Evolutionary conservation across 2,113 vertebrate species (phyloP).

Genomic region (Trichomycterus rosablanca): DNA sequence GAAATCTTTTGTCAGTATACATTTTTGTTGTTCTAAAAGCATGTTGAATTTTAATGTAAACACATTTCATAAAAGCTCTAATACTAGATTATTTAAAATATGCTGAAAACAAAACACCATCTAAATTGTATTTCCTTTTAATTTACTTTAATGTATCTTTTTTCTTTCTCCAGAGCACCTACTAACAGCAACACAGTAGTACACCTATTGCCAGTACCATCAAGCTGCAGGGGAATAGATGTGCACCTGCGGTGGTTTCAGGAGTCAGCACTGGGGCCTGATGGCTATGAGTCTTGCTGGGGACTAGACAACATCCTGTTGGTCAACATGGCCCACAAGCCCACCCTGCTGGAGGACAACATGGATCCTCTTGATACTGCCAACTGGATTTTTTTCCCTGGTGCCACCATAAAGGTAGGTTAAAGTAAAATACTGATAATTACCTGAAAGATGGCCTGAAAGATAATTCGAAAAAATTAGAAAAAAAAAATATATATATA

Average conservation of each 20-base stretch:
- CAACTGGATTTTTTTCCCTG: conserved; percentile 98
- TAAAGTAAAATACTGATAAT: not conserved
- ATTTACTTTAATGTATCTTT: not conserved
- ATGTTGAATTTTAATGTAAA: too few relatives aligned
- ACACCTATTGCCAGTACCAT: conserved; percentile 86
- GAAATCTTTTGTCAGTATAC: too few relatives aligned
- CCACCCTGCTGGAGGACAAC: conserved; percentile 84
- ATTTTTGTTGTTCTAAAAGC: too few relatives aligned
- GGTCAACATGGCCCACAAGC: conserved; percentile 84
- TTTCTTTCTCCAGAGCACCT: conserved; percentile 75
- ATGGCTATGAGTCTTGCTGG: conserved; percentile 96
- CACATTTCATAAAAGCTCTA: too few relatives aligned
- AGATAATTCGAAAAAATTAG: too few relatives aligned
- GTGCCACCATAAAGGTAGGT: conserved; percentile 89
- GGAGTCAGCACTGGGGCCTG: conserved; percentile 72
- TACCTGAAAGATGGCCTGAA: too few relatives aligned
- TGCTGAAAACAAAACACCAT: too few relatives aligned
- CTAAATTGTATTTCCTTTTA: too few relatives aligned
- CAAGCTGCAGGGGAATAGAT: conserved; percentile 73
- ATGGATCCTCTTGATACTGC: conserved; percentile 91
- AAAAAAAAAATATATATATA: too few relatives aligned
- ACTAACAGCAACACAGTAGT: conserved; percentile 89
- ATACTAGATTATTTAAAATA: too few relatives aligned
- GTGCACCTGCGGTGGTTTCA: conserved; percentile 89
- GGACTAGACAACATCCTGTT: conserved; percentile 89